Percentiles rank a stretch among this genome's conserved stretches.
Conservation (phyloP, 2,888 invertebrate species). For the Teleiodes luculella region DNA sequence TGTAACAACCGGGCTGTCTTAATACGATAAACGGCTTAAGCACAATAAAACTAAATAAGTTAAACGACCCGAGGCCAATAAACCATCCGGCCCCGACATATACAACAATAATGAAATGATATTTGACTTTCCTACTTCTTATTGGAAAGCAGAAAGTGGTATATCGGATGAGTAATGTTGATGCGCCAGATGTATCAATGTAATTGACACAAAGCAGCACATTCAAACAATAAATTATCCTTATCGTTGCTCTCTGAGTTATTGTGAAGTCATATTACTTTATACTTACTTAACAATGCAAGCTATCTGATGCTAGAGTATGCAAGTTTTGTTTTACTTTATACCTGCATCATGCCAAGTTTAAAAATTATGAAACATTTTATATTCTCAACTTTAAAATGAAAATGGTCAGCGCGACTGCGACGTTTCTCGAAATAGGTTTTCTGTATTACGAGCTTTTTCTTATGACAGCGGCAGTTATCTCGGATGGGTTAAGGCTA, state of each 20-base stretch:
- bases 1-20: conserved; percentile 55
- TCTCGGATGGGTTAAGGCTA: conserved; percentile 26
- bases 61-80: conserved; percentile 58
- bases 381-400: conserved; percentile 33
- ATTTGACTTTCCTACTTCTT: conserved; percentile 36
- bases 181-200: conserved; percentile 39
- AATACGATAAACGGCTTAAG: conserved; percentile 69
- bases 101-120: conserved; percentile 35
- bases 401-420: conserved; percentile 22
- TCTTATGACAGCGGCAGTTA: conserved; percentile 29
- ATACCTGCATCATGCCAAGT: conserved; percentile 26
- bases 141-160: conserved; percentile 30
- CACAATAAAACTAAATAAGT: conserved; percentile 73
- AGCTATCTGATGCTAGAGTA: conserved; percentile 23
- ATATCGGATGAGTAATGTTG: conserved; percentile 46
- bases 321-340: conserved; percentile 28
- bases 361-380: conserved; percentile 27
- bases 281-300: conserved; percentile 12
- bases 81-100: conserved; percentile 47
- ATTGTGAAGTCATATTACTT: conserved; percentile 13
- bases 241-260: conserved; percentile 31
- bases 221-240: conserved; percentile 44
- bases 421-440: conserved; percentile 24
- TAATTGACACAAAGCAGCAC: conserved; percentile 48
- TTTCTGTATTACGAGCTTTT: conserved; percentile 22